These are phyloP conservation scores for Hypselothyrea guttata DNA, from an alignment of 2,888 invertebrate species.

Conservation along the genomic window DNA sequence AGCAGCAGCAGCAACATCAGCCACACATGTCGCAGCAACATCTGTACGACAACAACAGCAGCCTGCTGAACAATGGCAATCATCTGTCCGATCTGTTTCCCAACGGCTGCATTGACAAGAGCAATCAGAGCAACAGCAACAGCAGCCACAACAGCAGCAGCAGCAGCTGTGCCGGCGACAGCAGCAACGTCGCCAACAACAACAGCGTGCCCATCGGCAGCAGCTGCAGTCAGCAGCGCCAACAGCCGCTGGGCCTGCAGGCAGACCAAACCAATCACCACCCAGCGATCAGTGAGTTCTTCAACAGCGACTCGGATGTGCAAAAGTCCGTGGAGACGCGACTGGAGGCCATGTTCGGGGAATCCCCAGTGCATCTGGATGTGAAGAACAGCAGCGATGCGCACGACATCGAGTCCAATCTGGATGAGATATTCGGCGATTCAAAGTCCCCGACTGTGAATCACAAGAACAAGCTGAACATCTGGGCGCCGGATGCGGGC, in stretches of 20 bases:
- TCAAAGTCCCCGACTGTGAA: conserved; percentile 66
- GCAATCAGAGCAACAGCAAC: conserved; percentile 71
- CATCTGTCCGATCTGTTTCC: conserved; percentile 81
- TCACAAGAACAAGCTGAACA: conserved; percentile 60
- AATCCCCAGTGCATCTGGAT: conserved; percentile 80
- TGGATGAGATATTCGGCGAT: conserved; percentile 82
- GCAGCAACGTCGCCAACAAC: conserved; percentile 38
- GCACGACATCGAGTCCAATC: conserved; percentile 80
- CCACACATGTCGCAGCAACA: conserved; percentile 57
- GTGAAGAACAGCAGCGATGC: conserved; percentile 69
- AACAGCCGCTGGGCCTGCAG: conserved; percentile 63
- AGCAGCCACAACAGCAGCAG: conserved; percentile 54
- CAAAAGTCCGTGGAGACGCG: conserved; percentile 82
- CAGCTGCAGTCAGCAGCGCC: conserved; percentile 73
- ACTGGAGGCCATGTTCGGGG: conserved; percentile 82
- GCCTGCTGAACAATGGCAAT: conserved; percentile 48
- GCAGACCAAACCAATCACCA: conserved; percentile 68
- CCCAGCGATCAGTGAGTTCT: conserved; percentile 78
- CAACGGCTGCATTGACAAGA: conserved; percentile 79
- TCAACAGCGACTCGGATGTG: conserved; percentile 78
- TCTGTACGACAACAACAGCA: conserved; percentile 47
- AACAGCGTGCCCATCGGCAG: conserved; percentile 26
- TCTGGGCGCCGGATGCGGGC: conserved; percentile 67
- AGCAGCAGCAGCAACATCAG: conserved; percentile 42
- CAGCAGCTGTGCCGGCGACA: conserved; percentile 60